A percentile compares a stretch with the other conserved stretches of the same genome.
These are phyloP conservation scores for Oscheius sp. DNA, from an alignment of 2,888 invertebrate genomes.

Conservation along the genomic window DNA sequence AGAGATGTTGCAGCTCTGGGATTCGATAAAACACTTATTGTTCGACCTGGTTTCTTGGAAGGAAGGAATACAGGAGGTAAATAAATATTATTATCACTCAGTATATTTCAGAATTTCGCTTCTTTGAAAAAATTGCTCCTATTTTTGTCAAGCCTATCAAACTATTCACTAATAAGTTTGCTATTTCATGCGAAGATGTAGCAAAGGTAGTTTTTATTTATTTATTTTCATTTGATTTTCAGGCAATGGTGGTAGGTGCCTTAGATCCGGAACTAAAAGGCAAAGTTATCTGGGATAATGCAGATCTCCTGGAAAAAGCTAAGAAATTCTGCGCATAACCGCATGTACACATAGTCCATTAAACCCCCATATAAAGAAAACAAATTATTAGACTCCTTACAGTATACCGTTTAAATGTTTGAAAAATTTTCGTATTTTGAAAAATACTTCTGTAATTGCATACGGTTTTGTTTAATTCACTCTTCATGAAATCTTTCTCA, in stretches of 20 bases:
- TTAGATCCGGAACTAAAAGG: conserved; percentile 29
- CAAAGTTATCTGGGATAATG: conserved; percentile 41
- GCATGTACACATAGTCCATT: no score
- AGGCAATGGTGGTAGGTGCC: conserved; percentile 45
- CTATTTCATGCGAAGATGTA: conserved; percentile 41
- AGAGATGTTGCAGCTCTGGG: conserved; percentile 44
- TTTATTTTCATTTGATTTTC: background rate
- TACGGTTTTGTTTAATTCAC: no score
- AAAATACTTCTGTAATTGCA: no score
- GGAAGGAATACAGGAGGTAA: conserved; percentile 10
- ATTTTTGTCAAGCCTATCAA: conserved; percentile 39
- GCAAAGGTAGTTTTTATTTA: conserved; percentile 32
- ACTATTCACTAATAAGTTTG: conserved; percentile 34
- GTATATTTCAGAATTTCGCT: background rate
- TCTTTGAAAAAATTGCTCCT: background rate
- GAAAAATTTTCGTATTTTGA: no score
- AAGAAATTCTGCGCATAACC: no score
- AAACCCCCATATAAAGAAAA: no score
- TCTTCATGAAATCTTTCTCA: no score
- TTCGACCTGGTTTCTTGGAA: conserved; percentile 51
- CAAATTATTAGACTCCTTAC: no score
- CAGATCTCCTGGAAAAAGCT: conserved; percentile 39
- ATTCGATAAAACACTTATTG: conserved; percentile 51
- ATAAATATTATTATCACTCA: background rate
- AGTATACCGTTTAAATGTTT: no score